Evolutionary conservation across 2,797 vertebrate genomes (phyloP).

Genomic region (Cuculus canorus): DNA sequence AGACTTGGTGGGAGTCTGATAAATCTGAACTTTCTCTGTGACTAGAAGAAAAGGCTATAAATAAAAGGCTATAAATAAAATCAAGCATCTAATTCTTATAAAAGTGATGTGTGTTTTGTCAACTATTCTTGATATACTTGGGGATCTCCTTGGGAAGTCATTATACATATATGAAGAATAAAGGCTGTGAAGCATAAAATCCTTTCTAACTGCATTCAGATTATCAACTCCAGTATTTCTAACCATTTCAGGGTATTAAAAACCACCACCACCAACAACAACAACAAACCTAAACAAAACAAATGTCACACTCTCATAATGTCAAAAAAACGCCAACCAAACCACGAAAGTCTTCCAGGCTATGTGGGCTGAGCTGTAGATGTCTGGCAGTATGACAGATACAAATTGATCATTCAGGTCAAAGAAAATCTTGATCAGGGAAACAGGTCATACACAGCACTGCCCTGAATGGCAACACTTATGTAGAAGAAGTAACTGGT

Average conservation of each 20-base stretch:
- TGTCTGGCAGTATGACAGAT: not conserved
- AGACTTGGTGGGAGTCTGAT: not conserved
- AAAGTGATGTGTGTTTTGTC: not conserved
- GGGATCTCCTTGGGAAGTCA: not conserved
- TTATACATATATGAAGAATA: not conserved
- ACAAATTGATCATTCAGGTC: not conserved
- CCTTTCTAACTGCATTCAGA: not conserved
- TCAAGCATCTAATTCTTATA: not conserved
- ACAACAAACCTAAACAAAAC: not conserved
- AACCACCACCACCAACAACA: not conserved
- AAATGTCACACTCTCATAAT: not conserved
- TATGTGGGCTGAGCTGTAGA: not conserved
- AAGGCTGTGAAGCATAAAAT: not conserved
- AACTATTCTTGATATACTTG: not conserved
- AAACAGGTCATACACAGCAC: not conserved
- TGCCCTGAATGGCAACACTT: not conserved
- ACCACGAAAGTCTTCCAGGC: not conserved
- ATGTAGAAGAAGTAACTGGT: not conserved
- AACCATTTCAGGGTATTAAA: not conserved
- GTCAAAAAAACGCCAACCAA: not conserved
- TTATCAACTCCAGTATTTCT: not conserved
- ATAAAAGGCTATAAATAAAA: not conserved
- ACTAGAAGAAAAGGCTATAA: not conserved
- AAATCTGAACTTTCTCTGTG: not conserved
- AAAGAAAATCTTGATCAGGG: constrained; percentile 11